These are phyloP conservation scores for Corydoras sp. DNA, from an alignment of 2,113 vertebrate species.

Conservation along the genomic window DNA sequence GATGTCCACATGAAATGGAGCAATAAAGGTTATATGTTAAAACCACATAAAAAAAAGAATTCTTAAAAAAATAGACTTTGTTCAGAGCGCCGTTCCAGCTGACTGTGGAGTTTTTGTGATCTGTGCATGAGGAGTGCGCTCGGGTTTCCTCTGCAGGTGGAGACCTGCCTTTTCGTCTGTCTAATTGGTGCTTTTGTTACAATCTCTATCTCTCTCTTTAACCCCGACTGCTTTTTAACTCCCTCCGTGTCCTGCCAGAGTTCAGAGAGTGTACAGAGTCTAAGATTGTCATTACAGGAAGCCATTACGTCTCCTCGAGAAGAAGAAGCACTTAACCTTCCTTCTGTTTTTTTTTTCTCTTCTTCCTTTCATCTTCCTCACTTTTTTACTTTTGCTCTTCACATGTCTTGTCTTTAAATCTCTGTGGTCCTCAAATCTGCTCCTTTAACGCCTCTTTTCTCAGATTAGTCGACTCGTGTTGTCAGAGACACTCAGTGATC, in stretches of 20 bases:
- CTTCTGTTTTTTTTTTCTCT: slow-evolving; percentile 3
- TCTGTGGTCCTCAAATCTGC: not conserved
- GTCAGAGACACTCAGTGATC: too few species aligned
- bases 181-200: slow-evolving; percentile 27
- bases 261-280: slow-evolving; percentile 32
- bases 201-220: slow-evolving; percentile 6
- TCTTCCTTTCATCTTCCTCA: slow-evolving; percentile 3
- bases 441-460: too few species aligned
- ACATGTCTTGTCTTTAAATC: not conserved
- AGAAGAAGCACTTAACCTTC: slow-evolving; percentile 89
- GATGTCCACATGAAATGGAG: too few species aligned
- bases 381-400: not conserved
- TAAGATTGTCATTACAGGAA: slow-evolving; percentile 62
- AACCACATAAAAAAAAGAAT: too few species aligned
- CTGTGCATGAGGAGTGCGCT: not conserved
- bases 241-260: not conserved
- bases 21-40: too few species aligned
- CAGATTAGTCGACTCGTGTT: too few species aligned
- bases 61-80: too few species aligned
- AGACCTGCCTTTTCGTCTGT: slow-evolving; percentile 11
- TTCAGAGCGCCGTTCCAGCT: too few species aligned
- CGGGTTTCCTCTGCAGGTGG: slow-evolving; percentile 1
- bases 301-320: slow-evolving; percentile 89
- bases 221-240: slow-evolving; percentile 6
- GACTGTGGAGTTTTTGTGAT: too few species aligned